These are phyloP conservation scores for Macropis europaea DNA, from an alignment of 2,888 invertebrate genomes.

Conservation along the genomic window DNA sequence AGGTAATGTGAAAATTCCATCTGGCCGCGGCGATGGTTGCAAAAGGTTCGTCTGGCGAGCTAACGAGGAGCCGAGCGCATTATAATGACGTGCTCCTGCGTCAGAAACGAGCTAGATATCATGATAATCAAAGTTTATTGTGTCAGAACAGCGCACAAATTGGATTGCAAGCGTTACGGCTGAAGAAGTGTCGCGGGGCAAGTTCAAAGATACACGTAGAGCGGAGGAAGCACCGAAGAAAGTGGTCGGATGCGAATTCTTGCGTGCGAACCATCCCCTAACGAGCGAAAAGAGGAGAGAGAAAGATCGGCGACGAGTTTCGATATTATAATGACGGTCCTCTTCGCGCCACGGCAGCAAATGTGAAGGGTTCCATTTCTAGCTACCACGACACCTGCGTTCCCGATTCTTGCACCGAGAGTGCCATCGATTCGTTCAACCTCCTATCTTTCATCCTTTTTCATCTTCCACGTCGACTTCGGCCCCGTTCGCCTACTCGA, in stretches of 20 bases:
- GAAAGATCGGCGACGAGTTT: conserved; percentile 35
- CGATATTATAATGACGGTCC: conserved; percentile 63
- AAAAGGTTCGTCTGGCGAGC: conserved; percentile 45
- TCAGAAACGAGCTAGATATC: conserved; percentile 31
- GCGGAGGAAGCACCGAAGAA: conserved; percentile 40
- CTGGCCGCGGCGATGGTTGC: conserved; percentile 30
- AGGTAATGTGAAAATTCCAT: conserved; percentile 49
- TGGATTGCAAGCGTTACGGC: conserved; percentile 45
- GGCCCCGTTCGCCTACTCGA: conserved; percentile 39
- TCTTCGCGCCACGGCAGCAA: conserved; percentile 53
- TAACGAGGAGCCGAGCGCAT: conserved; percentile 49
- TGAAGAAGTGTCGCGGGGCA: conserved; percentile 37
- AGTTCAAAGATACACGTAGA: conserved; percentile 47
- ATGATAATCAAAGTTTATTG: conserved; percentile 58
- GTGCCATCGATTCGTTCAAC: conserved; percentile 59
- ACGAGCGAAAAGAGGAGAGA: conserved; percentile 44
- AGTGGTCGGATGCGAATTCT: conserved; percentile 62
- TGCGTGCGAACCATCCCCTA: conserved; percentile 50
- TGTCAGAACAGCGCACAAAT: conserved; percentile 46
- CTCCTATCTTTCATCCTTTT: conserved; percentile 22
- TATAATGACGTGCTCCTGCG: conserved; percentile 62
- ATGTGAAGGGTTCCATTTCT: conserved; percentile 57
- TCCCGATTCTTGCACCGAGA: conserved; percentile 50
- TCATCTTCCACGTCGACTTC: conserved; percentile 17
- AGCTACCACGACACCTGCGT: conserved; percentile 44